Evolutionary conservation across 1,140 invertebrate genomes (phyloP), one percentile per base, ranked within the genome.

Genomic region (Steinernema khuongi): DNA sequence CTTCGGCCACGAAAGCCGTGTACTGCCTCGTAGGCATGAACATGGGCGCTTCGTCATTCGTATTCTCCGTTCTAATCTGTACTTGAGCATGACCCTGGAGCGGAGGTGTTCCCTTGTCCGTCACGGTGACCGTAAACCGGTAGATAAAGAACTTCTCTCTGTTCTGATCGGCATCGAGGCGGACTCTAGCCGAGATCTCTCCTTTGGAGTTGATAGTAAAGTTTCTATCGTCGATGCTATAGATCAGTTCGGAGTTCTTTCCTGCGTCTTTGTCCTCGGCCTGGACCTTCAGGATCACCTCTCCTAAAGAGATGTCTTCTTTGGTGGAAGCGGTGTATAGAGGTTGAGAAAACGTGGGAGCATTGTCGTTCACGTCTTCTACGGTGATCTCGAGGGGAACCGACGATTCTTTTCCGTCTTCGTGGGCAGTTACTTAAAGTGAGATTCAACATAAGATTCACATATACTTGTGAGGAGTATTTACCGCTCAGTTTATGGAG

Each of bases 311-410:
- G 36, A 91, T 89, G 86, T 94, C 92, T 87, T 96, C 94, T 41
- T 89, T 88, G 0, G 95, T 89, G 43, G 90, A 88, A 1, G 92
- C 90, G 60, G 89, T 90, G 83, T 95, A 96, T 0, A 91, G 89
- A 33, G 89, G 88, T 85, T 93, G 92, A 66, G 88, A 89, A 84
- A 96, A 96, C 41, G 90, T 88, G 1, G 94, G 94, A 11, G 90
- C 88, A 85, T 96, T 95, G 81, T 96, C 94, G 84, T 96, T 96
- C 78, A 91, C 90, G 86, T 96, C 94, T 4, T 89, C 88, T 1
- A 96, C 89, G 0, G 91, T 90, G 66, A 97, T 91, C 82, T 95
- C 79, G 28, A 85, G 33, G 18, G 73, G 81, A 17, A 79, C 82
- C 2, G 22, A 67, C 22, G 66, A 79, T 44, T 84, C 74, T 67